phyloP scores from a whole-genome alignment of 2,113 vertebrate genomes.

The Naja naja region DNA sequence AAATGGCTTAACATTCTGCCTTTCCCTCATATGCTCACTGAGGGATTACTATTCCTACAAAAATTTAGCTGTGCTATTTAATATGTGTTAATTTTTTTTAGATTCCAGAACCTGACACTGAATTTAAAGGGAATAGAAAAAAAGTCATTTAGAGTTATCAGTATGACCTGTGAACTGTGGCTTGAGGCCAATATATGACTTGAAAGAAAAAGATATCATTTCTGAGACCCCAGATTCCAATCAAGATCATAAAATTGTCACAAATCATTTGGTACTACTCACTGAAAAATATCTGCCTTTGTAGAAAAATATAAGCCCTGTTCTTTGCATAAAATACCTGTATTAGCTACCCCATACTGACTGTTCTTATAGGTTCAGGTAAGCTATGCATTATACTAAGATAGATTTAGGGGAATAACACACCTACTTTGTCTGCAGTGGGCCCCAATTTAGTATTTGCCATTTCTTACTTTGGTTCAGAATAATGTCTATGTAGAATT shows the following conservation, averaged over 20 bases:
- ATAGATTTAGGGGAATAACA: background rate
- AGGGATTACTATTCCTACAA: constrained; percentile 63
- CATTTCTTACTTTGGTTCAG: background rate
- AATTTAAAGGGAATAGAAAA: constrained; percentile 64
- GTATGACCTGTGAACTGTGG: constrained; percentile 60
- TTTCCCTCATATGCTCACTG: constrained; percentile 35
- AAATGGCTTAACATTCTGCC: constrained; percentile 39
- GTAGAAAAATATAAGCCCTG: constrained; percentile 18
- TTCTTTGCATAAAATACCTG: constrained; percentile 11
- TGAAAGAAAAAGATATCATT: constrained; percentile 61
- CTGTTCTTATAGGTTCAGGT: constrained; percentile 46
- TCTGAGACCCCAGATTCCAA: constrained; percentile 52
- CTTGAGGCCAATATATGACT: constrained; percentile 55
- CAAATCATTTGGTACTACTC: constrained; percentile 55
- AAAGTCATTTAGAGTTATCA: constrained; percentile 74
- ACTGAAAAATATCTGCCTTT: constrained; percentile 49
- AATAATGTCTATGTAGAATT: background rate
- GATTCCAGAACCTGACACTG: constrained; percentile 52
- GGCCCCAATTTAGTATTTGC: background rate
- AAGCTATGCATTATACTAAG: background rate
- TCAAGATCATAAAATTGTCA: constrained; percentile 59
- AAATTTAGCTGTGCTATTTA: constrained; percentile 49
- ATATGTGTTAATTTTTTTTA: constrained; percentile 62
- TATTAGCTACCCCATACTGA: constrained; percentile 43
- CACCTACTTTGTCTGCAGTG: background rate